Conservation (phyloP, 2,888 invertebrate species). For the Keiferia lycopersicella region DNA sequence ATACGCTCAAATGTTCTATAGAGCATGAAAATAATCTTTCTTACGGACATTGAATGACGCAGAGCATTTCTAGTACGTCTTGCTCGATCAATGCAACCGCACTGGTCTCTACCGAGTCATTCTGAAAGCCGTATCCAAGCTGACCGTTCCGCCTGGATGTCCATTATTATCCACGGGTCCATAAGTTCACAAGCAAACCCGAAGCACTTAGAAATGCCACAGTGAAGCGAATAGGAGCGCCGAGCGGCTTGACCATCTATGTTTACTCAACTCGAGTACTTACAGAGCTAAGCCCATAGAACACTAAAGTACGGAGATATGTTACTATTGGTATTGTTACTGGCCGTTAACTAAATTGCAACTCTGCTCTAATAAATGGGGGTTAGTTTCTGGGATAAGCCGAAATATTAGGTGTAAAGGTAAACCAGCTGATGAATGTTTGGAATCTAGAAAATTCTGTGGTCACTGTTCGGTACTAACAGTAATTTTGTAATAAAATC, state of each 20-base stretch:
- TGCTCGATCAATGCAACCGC: neutral
- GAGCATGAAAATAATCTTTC: too few relatives aligned
- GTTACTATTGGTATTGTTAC: neutral
- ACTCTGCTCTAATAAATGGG: too few relatives aligned
- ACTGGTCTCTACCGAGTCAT: neutral
- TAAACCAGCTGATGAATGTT: too few relatives aligned
- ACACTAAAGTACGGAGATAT: neutral
- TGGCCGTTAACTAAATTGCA: too few relatives aligned
- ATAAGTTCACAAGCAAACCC: slow-evolving; percentile 3
- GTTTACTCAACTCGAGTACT: slow-evolving; percentile 23
- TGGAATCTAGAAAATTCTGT: too few relatives aligned
- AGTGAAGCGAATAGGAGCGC: slow-evolving; percentile 3
- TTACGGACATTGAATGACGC: too few relatives aligned
- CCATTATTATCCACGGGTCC: neutral
- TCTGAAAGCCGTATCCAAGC: neutral
- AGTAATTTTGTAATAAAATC: too few relatives aligned
- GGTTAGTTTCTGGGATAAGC: too few relatives aligned
- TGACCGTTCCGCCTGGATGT: neutral
- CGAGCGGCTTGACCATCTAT: neutral
- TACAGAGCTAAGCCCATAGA: slow-evolving; percentile 21
- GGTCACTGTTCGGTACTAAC: too few relatives aligned
- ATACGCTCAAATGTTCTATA: too few relatives aligned
- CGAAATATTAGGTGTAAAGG: too few relatives aligned
- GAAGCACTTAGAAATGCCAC: slow-evolving; percentile 18
- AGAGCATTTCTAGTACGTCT: neutral